Base-by-base conservation (phyloP, 1,140 invertebrate genomes). In the Drosophila lini region DNA sequence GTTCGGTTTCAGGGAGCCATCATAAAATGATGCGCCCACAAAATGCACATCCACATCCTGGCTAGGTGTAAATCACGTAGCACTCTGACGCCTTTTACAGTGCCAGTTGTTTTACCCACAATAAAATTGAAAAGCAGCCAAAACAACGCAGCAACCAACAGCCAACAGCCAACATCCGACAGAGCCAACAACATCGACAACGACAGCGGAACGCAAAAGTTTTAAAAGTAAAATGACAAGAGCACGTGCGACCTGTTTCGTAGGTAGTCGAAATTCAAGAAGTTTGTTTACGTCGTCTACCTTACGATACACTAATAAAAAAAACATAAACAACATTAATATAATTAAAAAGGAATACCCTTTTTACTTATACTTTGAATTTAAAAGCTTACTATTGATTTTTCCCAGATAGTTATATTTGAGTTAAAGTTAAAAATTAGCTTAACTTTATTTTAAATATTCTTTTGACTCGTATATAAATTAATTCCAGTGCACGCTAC, bases 191-290 rank as follows among this genome's bases (percentile, higher is more conserved):
- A 65, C 60, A 75, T 67, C 25, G 53, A 59, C 62, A 74, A 80
- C 65, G 79, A 57, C 65, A 77, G 83, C 71, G 81, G 63, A 88
- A 73, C 82, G 83, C 80, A 86, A 88, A 86, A 86, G 80, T 86
- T 86, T 86, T 83, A 63, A 88, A 86, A 88, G 80, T 86, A 86
- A 86, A 86, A 86, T 89, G 83, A 86, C 83, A 86, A 89, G 83
- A 74, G 80, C 83, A 86, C 83, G 83, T 86, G 83, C 80, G 68
- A 86, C 60, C 73, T 78, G 73, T 71, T 71, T 65, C 70, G 60
- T 6, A 42, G 62, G 41, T 57, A 75, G 60, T 75, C 71, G 73
- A 75, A 75, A 75, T 57, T 76, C 55, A 67, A 76, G 58, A 48
- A 78, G 76, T 81, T 69, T 81, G 78, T 70, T 70, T 82, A 76